Evolutionary conservation across 2,797 vertebrate genomes (phyloP), one percentile per base, ranked within the genome.

Genomic region (Apodemus agrarius): DNA sequence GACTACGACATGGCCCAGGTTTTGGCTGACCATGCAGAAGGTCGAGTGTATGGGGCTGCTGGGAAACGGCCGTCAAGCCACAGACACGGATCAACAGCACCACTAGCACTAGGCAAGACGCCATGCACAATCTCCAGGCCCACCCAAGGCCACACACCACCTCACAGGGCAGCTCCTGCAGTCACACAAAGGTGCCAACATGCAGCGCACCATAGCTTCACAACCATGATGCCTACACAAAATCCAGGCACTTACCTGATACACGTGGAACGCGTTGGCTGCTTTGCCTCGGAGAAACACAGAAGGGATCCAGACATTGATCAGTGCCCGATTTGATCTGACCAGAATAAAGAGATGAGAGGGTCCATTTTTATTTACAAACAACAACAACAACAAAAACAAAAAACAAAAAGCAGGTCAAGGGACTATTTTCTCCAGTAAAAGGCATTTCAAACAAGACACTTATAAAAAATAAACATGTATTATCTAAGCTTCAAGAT

Each of bases 281-380:
- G 99, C 99, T 97, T 99, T 99, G 96, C 99, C 99, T 97, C 99
- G 99, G 96, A 99, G 99, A 98, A 99, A 99, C 97, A 99, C 99
- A 0, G 99, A 99, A 22, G 99, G 99, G 98, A 99, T 99, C 99
- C 99, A 99, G 93, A 99, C 99, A 24, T 99, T 99, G 98, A 99
- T 99, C 98, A 99, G 99, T 2, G 99, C 99, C 75, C 99, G 99
- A 97, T 99, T 99, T 98, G 99, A 99, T 99, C 99, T 99, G 98
- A 90, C 40, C 31, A 96, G 59, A 63, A 91, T 54, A 88, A 74
- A 93, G 79, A 63, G 49, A 97, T 16, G 37, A 29, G 92, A 96
- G 31, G 0, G 13, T 21, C 95, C 26, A 96, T 92, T 91, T 87
- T 87, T 52, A 67, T 63, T 96, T 91, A 91, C 3, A 40, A 26